A percentile compares a stretch with the other conserved stretches of the same genome.
phyloP scores from a whole-genome alignment of 2,797 vertebrate species.

The Dendrocincla tyrannina region DNA sequence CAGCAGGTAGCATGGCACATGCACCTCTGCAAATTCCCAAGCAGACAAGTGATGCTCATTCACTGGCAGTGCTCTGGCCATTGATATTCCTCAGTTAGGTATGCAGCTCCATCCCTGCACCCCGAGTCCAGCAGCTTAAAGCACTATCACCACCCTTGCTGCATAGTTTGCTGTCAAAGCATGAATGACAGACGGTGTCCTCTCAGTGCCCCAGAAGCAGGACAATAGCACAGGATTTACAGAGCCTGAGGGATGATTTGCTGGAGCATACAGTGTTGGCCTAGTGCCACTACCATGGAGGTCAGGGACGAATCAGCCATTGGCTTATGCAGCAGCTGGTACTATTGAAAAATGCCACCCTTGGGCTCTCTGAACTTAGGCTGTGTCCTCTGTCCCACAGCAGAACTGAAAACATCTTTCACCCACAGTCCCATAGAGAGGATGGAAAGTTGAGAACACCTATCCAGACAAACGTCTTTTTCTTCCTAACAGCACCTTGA shows the following conservation, averaged over 20 bases:
- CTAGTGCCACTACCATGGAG: not conserved
- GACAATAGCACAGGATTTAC: not conserved
- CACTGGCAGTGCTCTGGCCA: not conserved
- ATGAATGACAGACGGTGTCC: not conserved
- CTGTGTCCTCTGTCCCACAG: not conserved
- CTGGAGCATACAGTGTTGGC: not conserved
- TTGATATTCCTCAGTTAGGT: not conserved
- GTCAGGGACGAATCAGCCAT: not conserved
- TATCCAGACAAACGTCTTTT: not conserved
- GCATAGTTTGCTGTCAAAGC: not conserved
- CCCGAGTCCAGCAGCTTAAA: not conserved
- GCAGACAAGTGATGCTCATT: accelerated
- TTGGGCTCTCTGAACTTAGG: not conserved
- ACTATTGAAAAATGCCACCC: not conserved
- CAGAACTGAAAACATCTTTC: not conserved
- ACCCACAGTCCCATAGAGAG: not conserved
- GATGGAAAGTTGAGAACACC: not conserved
- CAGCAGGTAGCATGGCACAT: not conserved
- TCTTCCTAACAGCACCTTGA: not conserved
- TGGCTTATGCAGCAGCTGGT: not conserved
- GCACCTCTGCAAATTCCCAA: not conserved
- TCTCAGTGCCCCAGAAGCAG: not conserved
- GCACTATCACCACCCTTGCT: not conserved
- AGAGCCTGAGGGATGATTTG: slow-evolving; percentile 2
- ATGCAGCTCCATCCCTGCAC: not conserved